phyloP scores from a whole-genome alignment of 2,797 vertebrate genomes.

The Glossophaga mutica region DNA sequence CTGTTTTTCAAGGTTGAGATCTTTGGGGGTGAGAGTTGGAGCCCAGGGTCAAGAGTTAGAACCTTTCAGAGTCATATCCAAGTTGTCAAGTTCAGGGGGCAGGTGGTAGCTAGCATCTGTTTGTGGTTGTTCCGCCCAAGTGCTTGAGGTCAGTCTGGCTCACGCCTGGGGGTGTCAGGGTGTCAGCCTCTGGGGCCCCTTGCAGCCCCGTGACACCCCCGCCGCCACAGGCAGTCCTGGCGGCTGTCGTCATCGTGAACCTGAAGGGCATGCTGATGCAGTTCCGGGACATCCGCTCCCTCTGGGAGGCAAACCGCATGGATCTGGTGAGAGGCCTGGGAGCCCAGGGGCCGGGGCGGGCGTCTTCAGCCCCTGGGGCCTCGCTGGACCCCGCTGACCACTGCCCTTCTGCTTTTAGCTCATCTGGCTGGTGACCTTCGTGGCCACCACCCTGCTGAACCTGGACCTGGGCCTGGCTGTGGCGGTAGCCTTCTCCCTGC shows the following conservation, averaged over 20 bases:
- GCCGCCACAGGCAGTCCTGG: slow-evolving; percentile 88
- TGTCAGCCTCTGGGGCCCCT: neutral
- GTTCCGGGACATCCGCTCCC: slow-evolving; percentile 85
- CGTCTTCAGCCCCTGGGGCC: neutral
- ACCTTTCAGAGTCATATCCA: neutral
- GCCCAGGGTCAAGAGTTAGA: neutral
- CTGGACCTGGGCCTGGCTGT: slow-evolving; percentile 92
- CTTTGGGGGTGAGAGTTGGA: neutral
- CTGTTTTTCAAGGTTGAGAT: neutral
- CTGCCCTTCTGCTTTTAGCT: slow-evolving; percentile 78
- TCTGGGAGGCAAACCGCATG: slow-evolving; percentile 89
- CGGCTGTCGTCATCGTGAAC: slow-evolving; percentile 91
- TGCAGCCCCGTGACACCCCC: neutral
- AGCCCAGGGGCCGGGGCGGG: fast-evolving
- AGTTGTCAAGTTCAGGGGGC: neutral
- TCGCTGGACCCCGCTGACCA: neutral
- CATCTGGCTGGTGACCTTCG: slow-evolving; percentile 94
- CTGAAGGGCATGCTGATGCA: slow-evolving; percentile 95
- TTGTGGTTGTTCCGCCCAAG: neutral
- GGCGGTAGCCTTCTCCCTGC: slow-evolving; percentile 89
- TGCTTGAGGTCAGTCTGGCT: neutral
- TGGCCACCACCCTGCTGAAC: slow-evolving; percentile 91
- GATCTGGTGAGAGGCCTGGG: slow-evolving; percentile 89
- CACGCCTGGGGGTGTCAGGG: neutral
- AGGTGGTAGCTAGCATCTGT: neutral